Evolutionary conservation across 2,113 vertebrate species (phyloP).

Genomic region (Pithys albifrons): DNA sequence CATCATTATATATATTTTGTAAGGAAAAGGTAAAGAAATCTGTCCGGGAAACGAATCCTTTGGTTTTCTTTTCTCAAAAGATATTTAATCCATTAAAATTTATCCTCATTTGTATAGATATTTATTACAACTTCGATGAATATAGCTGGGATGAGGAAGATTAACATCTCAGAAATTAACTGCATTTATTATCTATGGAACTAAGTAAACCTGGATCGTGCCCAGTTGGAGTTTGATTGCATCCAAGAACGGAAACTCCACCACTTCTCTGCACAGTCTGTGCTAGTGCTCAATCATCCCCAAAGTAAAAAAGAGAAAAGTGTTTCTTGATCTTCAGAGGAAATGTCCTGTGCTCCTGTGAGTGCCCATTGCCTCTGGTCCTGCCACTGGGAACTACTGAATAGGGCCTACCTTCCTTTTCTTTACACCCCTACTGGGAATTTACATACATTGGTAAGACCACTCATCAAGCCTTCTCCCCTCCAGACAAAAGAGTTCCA

Average conservation of each 20-base stretch:
- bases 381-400: not conserved
- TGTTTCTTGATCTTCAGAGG: not conserved
- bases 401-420: not conserved
- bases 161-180: not conserved
- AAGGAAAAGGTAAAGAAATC: accelerated
- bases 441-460: not conserved
- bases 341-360: not conserved
- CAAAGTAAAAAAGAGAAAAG: not conserved
- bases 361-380: no score
- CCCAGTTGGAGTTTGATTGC: not conserved
- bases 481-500: not conserved
- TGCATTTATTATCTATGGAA: not conserved
- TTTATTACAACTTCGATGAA: not conserved
- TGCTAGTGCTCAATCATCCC: not conserved
- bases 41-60: not conserved
- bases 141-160: not conserved
- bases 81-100: not conserved
- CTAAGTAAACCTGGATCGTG: not conserved
- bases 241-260: not conserved
- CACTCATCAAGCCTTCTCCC: not conserved
- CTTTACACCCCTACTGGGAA: not conserved
- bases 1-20: not conserved
- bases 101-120: not conserved
- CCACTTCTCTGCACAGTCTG: not conserved
- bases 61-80: not conserved